These are phyloP conservation scores for Neelides folsomi DNA, from an alignment of 2,888 invertebrate species.

Conservation along the genomic window DNA sequence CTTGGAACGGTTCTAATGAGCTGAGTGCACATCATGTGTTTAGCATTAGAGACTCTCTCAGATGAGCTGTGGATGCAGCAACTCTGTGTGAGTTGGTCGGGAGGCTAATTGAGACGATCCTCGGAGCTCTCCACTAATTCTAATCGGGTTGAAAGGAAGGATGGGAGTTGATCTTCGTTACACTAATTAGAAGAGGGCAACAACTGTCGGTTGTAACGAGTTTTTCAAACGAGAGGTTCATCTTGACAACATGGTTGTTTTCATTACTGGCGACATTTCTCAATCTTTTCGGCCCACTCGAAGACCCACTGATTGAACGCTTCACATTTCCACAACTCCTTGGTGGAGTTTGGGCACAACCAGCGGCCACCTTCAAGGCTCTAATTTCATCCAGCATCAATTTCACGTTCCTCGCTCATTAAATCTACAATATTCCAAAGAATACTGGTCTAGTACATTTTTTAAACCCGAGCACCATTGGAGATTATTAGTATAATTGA, in stretches of 20 bases:
- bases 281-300: slow-evolving; percentile 3
- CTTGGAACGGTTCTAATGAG: slow-evolving; percentile 3
- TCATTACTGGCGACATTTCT: slow-evolving; percentile 17
- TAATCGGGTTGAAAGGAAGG: too few species aligned
- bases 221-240: slow-evolving; percentile 8
- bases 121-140: too few species aligned
- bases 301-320: background rate
- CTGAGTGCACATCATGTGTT: slow-evolving; percentile 8
- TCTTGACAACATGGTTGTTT: slow-evolving; percentile 14
- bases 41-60: slow-evolving; percentile 1
- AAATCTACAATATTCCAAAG: too few species aligned
- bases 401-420: too few species aligned
- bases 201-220: slow-evolving; percentile 22
- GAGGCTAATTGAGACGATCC: too few species aligned
- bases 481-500: too few species aligned
- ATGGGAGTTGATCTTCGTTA: slow-evolving; percentile 13
- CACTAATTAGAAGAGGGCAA: slow-evolving; percentile 17
- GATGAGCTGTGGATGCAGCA: too few species aligned
- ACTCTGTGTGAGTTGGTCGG: background rate
- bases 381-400: too few species aligned
- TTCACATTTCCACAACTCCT: background rate
- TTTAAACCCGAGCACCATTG: too few species aligned
- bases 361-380: too few species aligned
- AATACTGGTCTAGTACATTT: too few species aligned
- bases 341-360: too few species aligned